A percentile compares a stretch with the other conserved stretches of the same genome.
These are phyloP conservation scores for Oreotrochilus melanogaster DNA, from an alignment of 2,113 vertebrate species.

Conservation along the genomic window DNA sequence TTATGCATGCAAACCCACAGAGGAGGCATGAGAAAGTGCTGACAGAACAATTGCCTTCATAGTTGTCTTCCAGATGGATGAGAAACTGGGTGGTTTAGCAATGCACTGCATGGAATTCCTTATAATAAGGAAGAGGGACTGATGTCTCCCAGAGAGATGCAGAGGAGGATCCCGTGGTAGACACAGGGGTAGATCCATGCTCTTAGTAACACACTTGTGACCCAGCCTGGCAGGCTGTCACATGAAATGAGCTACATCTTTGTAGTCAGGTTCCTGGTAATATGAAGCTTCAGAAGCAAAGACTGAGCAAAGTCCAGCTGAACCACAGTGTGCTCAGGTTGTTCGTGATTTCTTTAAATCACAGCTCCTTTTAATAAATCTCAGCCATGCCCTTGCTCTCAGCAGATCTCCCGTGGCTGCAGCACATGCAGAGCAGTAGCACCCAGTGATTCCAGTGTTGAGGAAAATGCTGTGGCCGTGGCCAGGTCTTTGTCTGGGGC, in stretches of 20 bases:
- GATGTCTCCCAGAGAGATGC: neutral
- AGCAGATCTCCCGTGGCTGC: neutral
- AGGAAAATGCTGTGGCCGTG: accelerated
- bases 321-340: accelerated
- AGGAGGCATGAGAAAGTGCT: neutral
- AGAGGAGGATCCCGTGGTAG: neutral
- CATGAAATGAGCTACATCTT: neutral
- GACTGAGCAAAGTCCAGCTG: neutral
- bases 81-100: neutral
- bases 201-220: neutral
- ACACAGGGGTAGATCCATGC: neutral
- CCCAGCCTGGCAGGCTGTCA: neutral
- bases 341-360: neutral
- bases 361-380: neutral
- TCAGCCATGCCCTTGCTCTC: neutral
- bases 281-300: neutral
- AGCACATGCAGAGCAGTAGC: neutral
- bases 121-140: neutral
- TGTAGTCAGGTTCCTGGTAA: neutral
- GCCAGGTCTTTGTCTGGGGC: neutral
- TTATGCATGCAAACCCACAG: neutral
- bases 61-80: neutral
- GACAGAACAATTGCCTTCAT: neutral
- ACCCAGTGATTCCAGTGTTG: neutral
- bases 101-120: neutral